Conservation (phyloP, 2,888 invertebrate species). For the Zygaena filipendulae region DNA sequence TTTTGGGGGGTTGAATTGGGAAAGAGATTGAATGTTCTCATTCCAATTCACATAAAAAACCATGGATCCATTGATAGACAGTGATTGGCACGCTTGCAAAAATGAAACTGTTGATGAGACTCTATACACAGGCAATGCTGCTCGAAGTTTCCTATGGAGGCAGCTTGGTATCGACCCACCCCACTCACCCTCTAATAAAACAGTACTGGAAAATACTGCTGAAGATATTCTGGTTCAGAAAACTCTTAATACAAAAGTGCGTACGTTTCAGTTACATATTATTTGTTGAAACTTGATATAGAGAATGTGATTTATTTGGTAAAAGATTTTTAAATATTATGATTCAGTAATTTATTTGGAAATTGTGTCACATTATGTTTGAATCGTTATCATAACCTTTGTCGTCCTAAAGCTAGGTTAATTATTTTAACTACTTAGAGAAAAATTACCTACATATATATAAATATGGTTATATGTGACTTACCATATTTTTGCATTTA, state of each 20-base stretch:
- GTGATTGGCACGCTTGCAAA: constrained; percentile 51
- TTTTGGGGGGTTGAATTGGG: too few species aligned
- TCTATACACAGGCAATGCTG: constrained; percentile 43
- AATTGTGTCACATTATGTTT: too few species aligned
- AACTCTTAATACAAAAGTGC: constrained; percentile 71
- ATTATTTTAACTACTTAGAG: too few species aligned
- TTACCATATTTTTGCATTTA: too few species aligned
- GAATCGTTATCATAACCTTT: too few species aligned
- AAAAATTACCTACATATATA: too few species aligned
- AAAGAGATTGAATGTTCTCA: too few species aligned
- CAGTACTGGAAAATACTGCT: constrained; percentile 70
- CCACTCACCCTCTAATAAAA: constrained; percentile 48
- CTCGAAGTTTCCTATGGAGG: constrained; percentile 57
- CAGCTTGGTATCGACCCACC: constrained; percentile 48
- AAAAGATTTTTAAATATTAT: background rate
- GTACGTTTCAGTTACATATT: constrained; percentile 16
- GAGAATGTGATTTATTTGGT: too few species aligned
- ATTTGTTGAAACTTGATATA: constrained; percentile 1
- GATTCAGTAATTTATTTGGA: too few species aligned
- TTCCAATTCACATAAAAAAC: too few species aligned
- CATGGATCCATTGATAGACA: constrained; percentile 54
- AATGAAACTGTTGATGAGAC: constrained; percentile 45
- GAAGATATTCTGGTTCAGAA: constrained; percentile 74
- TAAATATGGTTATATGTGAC: too few species aligned
- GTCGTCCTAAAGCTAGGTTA: too few species aligned